Evolutionary conservation across 2,797 vertebrate genomes (phyloP), one percentile per base, ranked within the genome.

Genomic region (Aeoliscus strigatus): DNA sequence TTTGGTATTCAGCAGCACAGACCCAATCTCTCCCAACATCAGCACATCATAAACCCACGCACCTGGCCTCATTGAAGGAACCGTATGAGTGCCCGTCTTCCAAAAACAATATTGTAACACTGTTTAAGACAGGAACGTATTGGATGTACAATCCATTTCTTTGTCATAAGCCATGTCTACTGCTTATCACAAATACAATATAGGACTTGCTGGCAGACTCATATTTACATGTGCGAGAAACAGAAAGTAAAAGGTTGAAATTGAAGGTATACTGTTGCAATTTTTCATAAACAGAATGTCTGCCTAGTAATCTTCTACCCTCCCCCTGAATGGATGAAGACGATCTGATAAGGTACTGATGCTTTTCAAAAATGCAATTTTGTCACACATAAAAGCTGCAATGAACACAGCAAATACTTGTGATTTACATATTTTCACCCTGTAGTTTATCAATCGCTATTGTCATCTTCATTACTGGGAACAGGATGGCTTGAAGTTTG

Each of bases 21-120:
- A 86, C 82, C 83, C 86, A 88, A 90, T 88, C 83, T 87, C 82
- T 81, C 63, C 80, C 73, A 79, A 81, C 82, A 87, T 88, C 87
- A 87, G 85, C 86, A 89, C 86, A 85, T 87, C 82, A 86, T 86
- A 85, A 87, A 87, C 60, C 84, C 65, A 77, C 69, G 75, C 82
- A 86, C 80, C 84, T 80, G 81, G 75, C 77, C 80, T 86, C 86
- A 87, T 88, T 88, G 86, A 85, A 85, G 79, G 66, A 83, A 81
- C 78, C 80, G 83, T 76, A 81, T 83, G 82, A 86, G 80, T 76
- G 61, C 74, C 69, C 28, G 69, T 77, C 80, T 82, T 81, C 64
- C n/a, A 74, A 80, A 84, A 87, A 83, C 79, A 88, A 86, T 86
- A 86, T 78, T 77, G 78, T 73, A 73, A 85, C 84, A 84, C 75